A percentile compares a stretch with the other conserved stretches of the same genome.
Conservation (phyloP, 2,888 invertebrate genomes). For the Caenorhabditis sp. region DNA sequence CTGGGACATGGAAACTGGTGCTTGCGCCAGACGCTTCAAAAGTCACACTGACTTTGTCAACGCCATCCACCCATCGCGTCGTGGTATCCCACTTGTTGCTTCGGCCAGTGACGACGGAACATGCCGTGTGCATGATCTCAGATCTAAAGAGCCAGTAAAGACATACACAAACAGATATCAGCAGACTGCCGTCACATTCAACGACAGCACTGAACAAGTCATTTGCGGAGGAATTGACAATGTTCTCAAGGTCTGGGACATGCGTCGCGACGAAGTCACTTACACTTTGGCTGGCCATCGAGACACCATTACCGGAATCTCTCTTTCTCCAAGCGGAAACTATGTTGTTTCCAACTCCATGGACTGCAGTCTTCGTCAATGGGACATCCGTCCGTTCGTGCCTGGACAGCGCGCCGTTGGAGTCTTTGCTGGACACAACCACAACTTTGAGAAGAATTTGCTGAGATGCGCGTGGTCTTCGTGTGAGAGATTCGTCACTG, state of each 20-base stretch:
- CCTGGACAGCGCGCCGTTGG: slow-evolving; percentile 95
- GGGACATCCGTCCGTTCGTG: slow-evolving; percentile 97
- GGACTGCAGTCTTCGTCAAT: slow-evolving; percentile 95
- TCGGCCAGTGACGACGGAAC: slow-evolving; percentile 96
- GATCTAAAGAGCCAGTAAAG: slow-evolving; percentile 90
- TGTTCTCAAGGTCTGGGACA: slow-evolving; percentile 96
- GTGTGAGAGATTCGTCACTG: slow-evolving; percentile 93
- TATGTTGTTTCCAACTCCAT: slow-evolving; percentile 96
- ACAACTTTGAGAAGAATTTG: slow-evolving; percentile 98
- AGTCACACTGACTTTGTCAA: slow-evolving; percentile 87
- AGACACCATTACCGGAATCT: slow-evolving; percentile 94
- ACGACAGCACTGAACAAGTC: slow-evolving; percentile 95
- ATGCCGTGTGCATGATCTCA: slow-evolving; percentile 89
- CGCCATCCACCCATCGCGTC: slow-evolving; percentile 86
- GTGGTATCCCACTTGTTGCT: slow-evolving; percentile 93
- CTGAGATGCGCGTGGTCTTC: slow-evolving; percentile 94
- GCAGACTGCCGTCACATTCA: slow-evolving; percentile 92
- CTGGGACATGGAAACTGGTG: slow-evolving; percentile 95
- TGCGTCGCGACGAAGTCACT: slow-evolving; percentile 90
- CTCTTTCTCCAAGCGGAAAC: slow-evolving; percentile 88
- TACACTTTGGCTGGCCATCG: slow-evolving; percentile 94
- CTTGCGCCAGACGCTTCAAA: slow-evolving; percentile 88
- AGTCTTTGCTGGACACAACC: slow-evolving; percentile 92
- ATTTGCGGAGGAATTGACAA: slow-evolving; percentile 97
- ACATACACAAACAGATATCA: slow-evolving; percentile 85